A percentile compares a stretch with the other conserved stretches of the same genome.
Evolutionary conservation across 2,113 vertebrate genomes (phyloP).

Genomic region (Tauraco erythrolophus): DNA sequence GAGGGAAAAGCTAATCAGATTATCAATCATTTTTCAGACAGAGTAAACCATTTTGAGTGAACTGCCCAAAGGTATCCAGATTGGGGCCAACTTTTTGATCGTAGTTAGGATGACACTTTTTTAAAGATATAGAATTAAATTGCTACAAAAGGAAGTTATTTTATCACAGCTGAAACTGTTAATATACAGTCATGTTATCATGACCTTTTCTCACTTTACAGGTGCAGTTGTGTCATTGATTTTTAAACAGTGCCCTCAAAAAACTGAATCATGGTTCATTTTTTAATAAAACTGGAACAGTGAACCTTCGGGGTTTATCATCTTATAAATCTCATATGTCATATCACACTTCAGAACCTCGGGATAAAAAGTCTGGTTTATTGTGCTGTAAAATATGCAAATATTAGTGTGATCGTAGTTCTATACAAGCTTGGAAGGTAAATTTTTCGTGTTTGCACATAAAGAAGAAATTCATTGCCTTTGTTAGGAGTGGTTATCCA

Average conservation of each 20-base stretch:
- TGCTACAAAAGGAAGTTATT: not conserved
- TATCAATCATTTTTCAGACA: not conserved
- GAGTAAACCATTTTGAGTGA: not conserved
- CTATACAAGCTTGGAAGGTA: not conserved
- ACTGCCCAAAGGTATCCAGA: not conserved
- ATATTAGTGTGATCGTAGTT: not conserved
- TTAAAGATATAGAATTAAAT: not conserved
- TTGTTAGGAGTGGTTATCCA: not conserved
- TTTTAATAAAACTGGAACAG: not conserved
- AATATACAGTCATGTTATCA: not conserved
- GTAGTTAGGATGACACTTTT: not conserved
- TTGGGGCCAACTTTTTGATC: not conserved
- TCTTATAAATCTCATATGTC: not conserved
- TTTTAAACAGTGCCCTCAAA: not conserved
- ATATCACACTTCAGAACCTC: not conserved
- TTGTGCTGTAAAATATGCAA: not conserved
- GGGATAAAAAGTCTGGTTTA: not conserved
- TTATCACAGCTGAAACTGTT: not conserved
- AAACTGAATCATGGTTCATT: not conserved
- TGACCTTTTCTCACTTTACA: slow-evolving; percentile 7
- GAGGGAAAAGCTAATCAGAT: not conserved
- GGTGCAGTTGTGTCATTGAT: not conserved
- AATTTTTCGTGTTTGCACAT: not conserved
- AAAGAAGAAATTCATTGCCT: not conserved
- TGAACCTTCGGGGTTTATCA: not conserved